A percentile compares a stretch with the other conserved stretches of the same genome.
phyloP scores from a whole-genome alignment of 2,888 invertebrate species.

The Metellina segmentata region DNA sequence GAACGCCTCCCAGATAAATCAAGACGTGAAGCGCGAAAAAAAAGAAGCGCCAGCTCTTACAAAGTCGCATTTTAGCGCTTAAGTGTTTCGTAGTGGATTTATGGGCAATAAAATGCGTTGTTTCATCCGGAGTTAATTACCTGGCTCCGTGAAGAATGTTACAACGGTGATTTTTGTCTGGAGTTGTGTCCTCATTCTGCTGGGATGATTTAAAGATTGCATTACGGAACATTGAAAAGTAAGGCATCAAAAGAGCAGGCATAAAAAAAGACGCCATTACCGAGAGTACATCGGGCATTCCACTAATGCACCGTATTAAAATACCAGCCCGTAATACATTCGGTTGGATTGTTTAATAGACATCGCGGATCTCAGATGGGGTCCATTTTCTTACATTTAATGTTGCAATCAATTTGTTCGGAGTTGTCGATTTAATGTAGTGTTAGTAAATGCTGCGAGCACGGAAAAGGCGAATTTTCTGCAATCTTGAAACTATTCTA shows the following conservation, averaged over 20 bases:
- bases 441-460: neutral
- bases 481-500: too few species aligned
- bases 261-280: neutral
- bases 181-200: neutral
- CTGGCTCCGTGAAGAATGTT: slow-evolving; percentile 39
- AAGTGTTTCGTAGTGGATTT: slow-evolving; percentile 50
- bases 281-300: neutral
- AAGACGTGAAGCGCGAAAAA: neutral
- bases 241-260: neutral
- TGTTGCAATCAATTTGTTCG: neutral
- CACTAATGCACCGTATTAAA: neutral
- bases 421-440: neutral
- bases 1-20: slow-evolving; percentile 55
- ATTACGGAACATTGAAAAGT: slow-evolving; percentile 1
- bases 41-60: neutral
- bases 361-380: neutral
- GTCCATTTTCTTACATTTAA: neutral
- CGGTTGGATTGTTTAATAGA: neutral
- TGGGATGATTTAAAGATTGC: neutral
- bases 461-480: too few species aligned
- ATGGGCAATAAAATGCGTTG: slow-evolving; percentile 63
- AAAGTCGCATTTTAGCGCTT: slow-evolving; percentile 23
- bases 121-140: slow-evolving; percentile 67
- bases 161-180: slow-evolving; percentile 2
- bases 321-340: neutral